Percentiles rank a stretch among this genome's conserved stretches.
phyloP scores from a whole-genome alignment of 2,888 invertebrate genomes.

The Ethmia dodecea region DNA sequence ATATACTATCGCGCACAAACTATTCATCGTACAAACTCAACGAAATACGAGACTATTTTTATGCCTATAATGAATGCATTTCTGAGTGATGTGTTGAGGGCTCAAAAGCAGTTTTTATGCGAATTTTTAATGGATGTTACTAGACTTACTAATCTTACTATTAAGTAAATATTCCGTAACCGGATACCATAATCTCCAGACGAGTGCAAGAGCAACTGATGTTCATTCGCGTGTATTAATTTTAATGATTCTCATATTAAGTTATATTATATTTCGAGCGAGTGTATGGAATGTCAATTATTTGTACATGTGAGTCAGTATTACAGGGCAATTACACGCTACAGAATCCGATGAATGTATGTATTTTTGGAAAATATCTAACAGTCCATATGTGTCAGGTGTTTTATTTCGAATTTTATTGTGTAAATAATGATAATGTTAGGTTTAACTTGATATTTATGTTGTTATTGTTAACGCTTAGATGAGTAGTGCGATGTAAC shows the following conservation, averaged over 20 bases:
- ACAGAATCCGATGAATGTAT: conserved; percentile 8
- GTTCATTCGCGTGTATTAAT: conserved; percentile 20
- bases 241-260: conserved; percentile 41
- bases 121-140: conserved; percentile 63
- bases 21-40: conserved; percentile 9
- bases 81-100: conserved; percentile 53
- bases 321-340: conserved; percentile 54
- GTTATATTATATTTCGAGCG: conserved; percentile 20
- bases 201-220: conserved; percentile 21
- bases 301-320: conserved; percentile 63
- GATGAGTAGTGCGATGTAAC: conserved; percentile 3
- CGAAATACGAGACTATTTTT: conserved; percentile 24
- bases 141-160: conserved; percentile 34
- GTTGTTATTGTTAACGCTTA: conserved; percentile 28
- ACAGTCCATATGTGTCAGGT: too few relatives aligned
- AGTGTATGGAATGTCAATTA: conserved; percentile 56
- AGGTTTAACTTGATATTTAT: conserved; percentile 35
- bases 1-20: not conserved
- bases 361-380: conserved; percentile 24
- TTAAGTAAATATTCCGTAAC: conserved; percentile 18
- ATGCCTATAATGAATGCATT: conserved; percentile 47
- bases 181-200: conserved; percentile 46
- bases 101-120: conserved; percentile 71
- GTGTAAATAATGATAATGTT: conserved; percentile 38
- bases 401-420: conserved; percentile 38